A percentile compares a stretch with the other conserved stretches of the same genome.
These are phyloP conservation scores for Chauna torquata DNA, from an alignment of 2,113 vertebrate species.

Conservation along the genomic window DNA sequence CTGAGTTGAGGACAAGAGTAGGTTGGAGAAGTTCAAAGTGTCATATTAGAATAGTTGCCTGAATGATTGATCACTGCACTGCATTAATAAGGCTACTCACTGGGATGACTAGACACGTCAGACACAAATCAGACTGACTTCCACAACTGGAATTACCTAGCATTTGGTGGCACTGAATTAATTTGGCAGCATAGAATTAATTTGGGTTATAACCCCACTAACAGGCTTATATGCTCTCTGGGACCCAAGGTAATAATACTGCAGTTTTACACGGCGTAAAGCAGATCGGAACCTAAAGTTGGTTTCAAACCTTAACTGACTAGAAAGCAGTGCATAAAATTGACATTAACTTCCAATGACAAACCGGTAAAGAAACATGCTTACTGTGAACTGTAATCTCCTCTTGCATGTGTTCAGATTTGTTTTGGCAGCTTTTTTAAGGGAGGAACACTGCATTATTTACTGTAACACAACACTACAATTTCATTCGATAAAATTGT, in stretches of 20 bases:
- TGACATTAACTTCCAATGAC: neutral
- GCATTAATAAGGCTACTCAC: neutral
- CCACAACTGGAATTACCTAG: neutral
- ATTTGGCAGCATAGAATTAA: neutral
- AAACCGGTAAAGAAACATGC: neutral
- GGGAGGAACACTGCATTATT: neutral
- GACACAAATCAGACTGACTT: neutral
- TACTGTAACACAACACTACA: slow-evolving; percentile 13
- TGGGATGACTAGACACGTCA: neutral
- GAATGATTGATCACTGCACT: neutral
- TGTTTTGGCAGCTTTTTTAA: slow-evolving; percentile 41
- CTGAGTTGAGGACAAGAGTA: neutral
- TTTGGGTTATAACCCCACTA: neutral
- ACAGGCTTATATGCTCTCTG: neutral
- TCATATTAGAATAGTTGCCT: neutral
- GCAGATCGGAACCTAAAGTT: neutral
- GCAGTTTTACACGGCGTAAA: neutral
- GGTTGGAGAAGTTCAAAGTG: neutral
- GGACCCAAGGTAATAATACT: neutral
- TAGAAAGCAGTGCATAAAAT: neutral
- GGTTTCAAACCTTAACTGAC: neutral
- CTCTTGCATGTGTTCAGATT: neutral
- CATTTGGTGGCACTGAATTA: neutral
- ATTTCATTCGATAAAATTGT: slow-evolving; percentile 28
- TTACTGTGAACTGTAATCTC: slow-evolving; percentile 1